Evolutionary conservation across 1,140 invertebrate genomes (phyloP), one percentile per base, ranked within the genome.

Genomic region (Orius laevigatus): DNA sequence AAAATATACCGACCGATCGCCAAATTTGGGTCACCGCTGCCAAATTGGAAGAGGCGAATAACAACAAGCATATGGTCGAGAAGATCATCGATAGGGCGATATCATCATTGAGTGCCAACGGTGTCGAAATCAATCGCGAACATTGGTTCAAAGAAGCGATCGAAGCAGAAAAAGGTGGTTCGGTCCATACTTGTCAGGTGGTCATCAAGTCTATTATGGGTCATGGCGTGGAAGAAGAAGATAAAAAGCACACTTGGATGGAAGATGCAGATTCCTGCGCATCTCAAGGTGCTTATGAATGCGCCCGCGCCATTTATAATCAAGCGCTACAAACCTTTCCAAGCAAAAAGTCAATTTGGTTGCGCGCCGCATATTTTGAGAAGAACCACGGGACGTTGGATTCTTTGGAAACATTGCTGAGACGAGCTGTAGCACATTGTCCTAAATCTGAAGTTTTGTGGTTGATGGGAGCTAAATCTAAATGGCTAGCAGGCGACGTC

Each of bases 391-490:
- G 95, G 9, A 86, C 87, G 0, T 71, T 89, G 51, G 87, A 96
- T 57, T 88, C 84, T 11, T 66, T 98, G 49, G 93, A 98, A 66
- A 70, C 78, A 0, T 62, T 98, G 12, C 64, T n/a, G 44, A 83
- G 96, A 61, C 72, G 86, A 58, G 95, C 94, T 6, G 95, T 98
- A 1, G 84, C 83, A 0, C 87, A 96, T 68, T 98, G 94, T 71
- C 94, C 95, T 0, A 93, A 97, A 65, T 93, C 87, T 8, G 95
- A 99, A 70, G 77, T 66, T 2, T 70, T 99, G 0, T 99, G 96
- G 96, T 71, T 98, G 0, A 98, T 98, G 94, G 90, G 92, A 5
- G 96, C 96, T 4, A 98, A 98, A 66, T 95, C 89, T 1, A 96
- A 97, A 62, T 45, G 43, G 43, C 25, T 99, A 95, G 95, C 65